Evolutionary conservation across 2,113 vertebrate species (phyloP).

Genomic region (Boulengeromyrus knoepffleri): DNA sequence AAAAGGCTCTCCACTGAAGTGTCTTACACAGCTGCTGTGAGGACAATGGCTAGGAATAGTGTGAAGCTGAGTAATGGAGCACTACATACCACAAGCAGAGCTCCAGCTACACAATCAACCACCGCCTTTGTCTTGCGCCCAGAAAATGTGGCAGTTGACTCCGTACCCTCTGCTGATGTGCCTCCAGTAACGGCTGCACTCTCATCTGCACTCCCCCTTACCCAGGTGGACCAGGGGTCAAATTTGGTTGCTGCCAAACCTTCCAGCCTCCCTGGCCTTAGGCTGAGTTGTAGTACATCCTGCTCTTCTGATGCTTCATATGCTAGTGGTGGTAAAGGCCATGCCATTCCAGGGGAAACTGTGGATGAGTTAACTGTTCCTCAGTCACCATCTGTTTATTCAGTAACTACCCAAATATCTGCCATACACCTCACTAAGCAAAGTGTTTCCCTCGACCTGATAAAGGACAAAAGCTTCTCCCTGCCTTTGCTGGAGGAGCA

Average conservation of each 20-base stretch:
- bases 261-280: background rate
- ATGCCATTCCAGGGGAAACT: rapidly evolving
- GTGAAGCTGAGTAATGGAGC: constrained; percentile 20
- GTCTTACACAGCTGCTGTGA: constrained; percentile 45
- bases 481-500: constrained; percentile 19
- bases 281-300: background rate
- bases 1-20: constrained; percentile 36
- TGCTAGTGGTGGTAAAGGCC: background rate
- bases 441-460: constrained; percentile 20
- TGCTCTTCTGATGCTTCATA: background rate
- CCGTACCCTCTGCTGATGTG: background rate
- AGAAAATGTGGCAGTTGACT: constrained; percentile 2
- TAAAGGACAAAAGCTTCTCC: constrained; percentile 17
- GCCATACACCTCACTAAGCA: constrained; percentile 64
- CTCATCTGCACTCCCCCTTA: constrained; percentile 22
- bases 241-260: constrained; percentile 11
- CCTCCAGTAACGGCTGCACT: background rate
- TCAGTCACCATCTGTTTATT: constrained; percentile 44
- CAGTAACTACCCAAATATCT: constrained; percentile 68
- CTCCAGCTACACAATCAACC: background rate
- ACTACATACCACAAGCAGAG: background rate
- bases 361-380: constrained; percentile 2
- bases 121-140: constrained; percentile 20
- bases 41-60: constrained; percentile 33
- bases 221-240: constrained; percentile 18